Evolutionary conservation across 1,140 invertebrate genomes (phyloP), one percentile per base, ranked within the genome.

Genomic region (Cyclargus thomasi): DNA sequence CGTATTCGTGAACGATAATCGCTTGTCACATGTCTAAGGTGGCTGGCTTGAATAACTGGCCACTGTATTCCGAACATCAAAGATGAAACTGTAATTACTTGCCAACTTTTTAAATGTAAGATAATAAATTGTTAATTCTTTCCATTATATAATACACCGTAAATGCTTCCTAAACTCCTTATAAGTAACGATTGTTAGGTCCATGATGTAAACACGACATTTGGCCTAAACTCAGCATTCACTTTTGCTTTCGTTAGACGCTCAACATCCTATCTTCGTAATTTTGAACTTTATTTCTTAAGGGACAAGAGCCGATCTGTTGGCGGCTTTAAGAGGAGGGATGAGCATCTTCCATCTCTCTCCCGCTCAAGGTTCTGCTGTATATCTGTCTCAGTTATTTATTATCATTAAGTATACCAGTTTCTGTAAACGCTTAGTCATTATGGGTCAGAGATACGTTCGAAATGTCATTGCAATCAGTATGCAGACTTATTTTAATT

Each of bases 181-280:
- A 0, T 59, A 22, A 59, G 18, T 59, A 59, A 29, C 29, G 29
- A 29, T 29, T 29, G 29, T 29, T 29, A 59, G 20, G 55, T 21
- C 18, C 18, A 21, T 21, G 55, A 59, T 21, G 55, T 59, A 20
- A 59, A 59, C 55, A 59, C 55, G 55, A 69, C 53, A 57, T 64
- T 64, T 62, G 39, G 23, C 47, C 65, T 47, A 29, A 72, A 55
- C 67, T 76, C 75, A 78, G 74, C 78, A 77, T 79, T 82, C 73
- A 84, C 84, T 85, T 85, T 86, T 86, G 82, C 84, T 86, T 83
- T 85, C 80, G 72, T 78, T 76, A 79, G 75, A 74, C 75, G 80
- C 74, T 78, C 77, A 80, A 83, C 81, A 78, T 74, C 76, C 72
- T 79, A 74, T 77, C 75, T 79, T 84, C 77, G 76, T 71, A 77